These are phyloP conservation scores for Sebastes wilsoni DNA, from an alignment of 2,797 vertebrate genomes.

Conservation along the genomic window DNA sequence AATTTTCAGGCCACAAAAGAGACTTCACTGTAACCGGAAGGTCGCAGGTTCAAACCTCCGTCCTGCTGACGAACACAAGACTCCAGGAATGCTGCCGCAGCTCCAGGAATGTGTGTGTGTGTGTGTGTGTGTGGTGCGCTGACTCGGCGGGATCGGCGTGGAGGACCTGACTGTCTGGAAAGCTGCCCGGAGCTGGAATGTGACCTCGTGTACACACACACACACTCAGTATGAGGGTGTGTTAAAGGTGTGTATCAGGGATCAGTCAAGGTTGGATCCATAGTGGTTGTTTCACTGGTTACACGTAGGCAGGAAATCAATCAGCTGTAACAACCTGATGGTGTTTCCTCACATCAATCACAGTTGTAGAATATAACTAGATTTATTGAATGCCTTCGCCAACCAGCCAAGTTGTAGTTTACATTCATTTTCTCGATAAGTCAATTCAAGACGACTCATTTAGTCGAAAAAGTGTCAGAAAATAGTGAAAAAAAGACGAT, in stretches of 20 bases:
- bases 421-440: no score
- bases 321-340: no score
- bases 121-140: constrained; percentile 9
- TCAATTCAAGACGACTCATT: no score
- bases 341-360: no score
- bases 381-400: no score
- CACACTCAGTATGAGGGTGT: constrained; percentile 14
- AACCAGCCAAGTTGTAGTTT: no score
- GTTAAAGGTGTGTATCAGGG: constrained; percentile 16
- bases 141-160: constrained; percentile 22
- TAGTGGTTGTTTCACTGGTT: no score
- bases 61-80: constrained; percentile 42
- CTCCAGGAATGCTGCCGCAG: constrained; percentile 41
- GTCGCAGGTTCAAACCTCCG: constrained; percentile 25
- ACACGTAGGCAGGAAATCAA: no score
- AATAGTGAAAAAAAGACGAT: no score
- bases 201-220: constrained; percentile 20
- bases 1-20: background rate
- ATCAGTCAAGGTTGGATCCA: no score
- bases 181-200: constrained; percentile 51
- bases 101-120: constrained; percentile 19
- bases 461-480: no score
- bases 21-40: background rate
- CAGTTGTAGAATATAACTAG: no score
- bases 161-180: constrained; percentile 42